Base-by-base conservation (phyloP, 2,797 vertebrate species). In the Tadarida brasiliensis region DNA sequence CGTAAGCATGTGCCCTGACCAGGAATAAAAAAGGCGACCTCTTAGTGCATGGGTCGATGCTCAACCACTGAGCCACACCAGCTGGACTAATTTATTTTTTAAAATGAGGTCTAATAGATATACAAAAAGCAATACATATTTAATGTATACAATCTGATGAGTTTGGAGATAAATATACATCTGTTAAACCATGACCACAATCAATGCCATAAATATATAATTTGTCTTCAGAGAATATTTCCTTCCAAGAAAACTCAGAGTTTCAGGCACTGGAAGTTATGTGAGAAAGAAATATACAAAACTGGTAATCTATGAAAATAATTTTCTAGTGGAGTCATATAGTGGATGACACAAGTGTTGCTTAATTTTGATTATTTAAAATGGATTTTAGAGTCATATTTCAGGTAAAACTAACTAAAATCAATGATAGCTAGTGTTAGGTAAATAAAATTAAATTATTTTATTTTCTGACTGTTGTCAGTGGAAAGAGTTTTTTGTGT, bases 331-430 rank as follows among this genome's bases (percentile, higher is more conserved):
- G 63, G 70, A 47, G 73, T 70, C 61, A 82, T 67, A 80, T 47
- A 90, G 12, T 78, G 4, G 16, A 10, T 57, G 49, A 51, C 17
- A 47, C 3, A 81, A 89, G 9, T 81, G 11, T 82, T 94, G 63
- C 44, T 47, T 87, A 35, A 5, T 65, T 91, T 91, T 74, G 2
- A 59, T 63, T 76, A 33, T 1, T 81, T 87, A 61, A 47, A 80
- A 49, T 78, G 5, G 26, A 77, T 57, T 82, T 70, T 54, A 86
- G 22, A 85, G 5, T 49, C 28, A 17, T 17, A 51, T 49, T n/a
- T 11, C 17, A 86, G n/a, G 51, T 67, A 82, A 95, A 95, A 88
- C 54, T 49, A 87, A 67, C 26, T 85, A 85, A 92, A 87, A 77
- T 92, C 49, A 82, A 17, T 88, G 54, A 83, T 11, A 89, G n/a